A percentile compares a stretch with the other conserved stretches of the same genome.
Evolutionary conservation across 2,113 vertebrate species (phyloP).

Genomic region (Limanda limanda): DNA sequence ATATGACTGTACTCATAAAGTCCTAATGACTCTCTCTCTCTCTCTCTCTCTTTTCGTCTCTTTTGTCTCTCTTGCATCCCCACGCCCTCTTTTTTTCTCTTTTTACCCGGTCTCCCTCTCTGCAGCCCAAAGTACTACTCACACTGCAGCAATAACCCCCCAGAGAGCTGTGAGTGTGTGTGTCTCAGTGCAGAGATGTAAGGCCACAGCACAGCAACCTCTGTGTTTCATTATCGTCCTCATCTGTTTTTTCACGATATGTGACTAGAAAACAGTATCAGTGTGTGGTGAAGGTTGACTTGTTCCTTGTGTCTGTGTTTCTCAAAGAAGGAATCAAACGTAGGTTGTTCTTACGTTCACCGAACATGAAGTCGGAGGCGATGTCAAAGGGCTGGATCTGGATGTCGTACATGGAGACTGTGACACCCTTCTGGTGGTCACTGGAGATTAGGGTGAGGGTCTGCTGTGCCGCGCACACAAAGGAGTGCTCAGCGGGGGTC

Average conservation of each 20-base stretch:
- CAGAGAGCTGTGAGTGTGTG: slow-evolving; percentile 10
- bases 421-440: slow-evolving; percentile 93
- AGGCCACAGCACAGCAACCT: neutral
- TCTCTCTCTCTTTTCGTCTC: slow-evolving; percentile 21
- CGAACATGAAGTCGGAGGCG: slow-evolving; percentile 93
- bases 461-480: slow-evolving; percentile 90
- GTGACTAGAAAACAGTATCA: neutral
- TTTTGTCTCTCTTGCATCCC: slow-evolving; percentile 17
- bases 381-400: slow-evolving; percentile 98
- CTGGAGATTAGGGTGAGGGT: slow-evolving; percentile 91
- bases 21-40: slow-evolving; percentile 49
- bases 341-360: slow-evolving; percentile 87
- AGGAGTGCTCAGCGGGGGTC: slow-evolving; percentile 92
- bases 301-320: neutral
- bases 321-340: neutral
- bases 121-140: slow-evolving; percentile 42
- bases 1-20: slow-evolving; percentile 64
- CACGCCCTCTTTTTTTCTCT: slow-evolving; percentile 2
- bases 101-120: slow-evolving; percentile 37
- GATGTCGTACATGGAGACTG: slow-evolving; percentile 89
- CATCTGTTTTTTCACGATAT: slow-evolving; percentile 5
- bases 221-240: slow-evolving; percentile 11
- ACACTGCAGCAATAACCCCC: slow-evolving; percentile 58
- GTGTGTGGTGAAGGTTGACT: neutral
- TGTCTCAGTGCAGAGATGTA: slow-evolving; percentile 5